Evolutionary conservation across 2,797 vertebrate species (phyloP).

Genomic region (Enteromius afrohamiltoni): DNA sequence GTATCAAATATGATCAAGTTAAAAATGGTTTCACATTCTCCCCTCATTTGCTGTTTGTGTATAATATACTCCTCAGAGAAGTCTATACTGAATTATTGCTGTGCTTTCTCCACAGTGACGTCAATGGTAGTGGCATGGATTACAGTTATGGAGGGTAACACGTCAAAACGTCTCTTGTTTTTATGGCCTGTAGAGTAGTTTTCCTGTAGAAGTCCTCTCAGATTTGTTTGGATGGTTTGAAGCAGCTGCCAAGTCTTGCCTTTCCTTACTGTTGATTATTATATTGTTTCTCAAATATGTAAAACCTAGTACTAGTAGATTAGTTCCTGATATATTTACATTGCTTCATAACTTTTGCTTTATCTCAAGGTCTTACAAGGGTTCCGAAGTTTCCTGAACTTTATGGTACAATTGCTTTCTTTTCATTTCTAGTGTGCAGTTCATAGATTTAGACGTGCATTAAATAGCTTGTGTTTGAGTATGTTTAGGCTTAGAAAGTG

Average conservation of each 20-base stretch:
- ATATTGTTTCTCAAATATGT: not conserved
- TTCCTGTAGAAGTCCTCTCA: slow-evolving; percentile 8
- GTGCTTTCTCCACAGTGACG: slow-evolving; percentile 69
- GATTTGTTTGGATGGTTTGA: slow-evolving; percentile 17
- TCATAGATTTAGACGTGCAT: slow-evolving; percentile 11
- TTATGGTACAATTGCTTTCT: slow-evolving; percentile 68
- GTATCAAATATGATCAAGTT: not conserved
- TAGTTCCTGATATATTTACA: slow-evolving; percentile 55
- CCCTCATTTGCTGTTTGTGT: not conserved
- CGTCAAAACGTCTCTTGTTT: slow-evolving; percentile 40
- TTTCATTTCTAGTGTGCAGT: not conserved
- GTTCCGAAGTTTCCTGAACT: slow-evolving; percentile 76
- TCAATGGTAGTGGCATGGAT: slow-evolving; percentile 80
- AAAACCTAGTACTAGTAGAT: not conserved
- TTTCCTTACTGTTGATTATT: not conserved
- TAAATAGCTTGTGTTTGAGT: slow-evolving; percentile 25
- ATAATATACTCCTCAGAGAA: not conserved
- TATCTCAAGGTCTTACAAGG: slow-evolving; percentile 73
- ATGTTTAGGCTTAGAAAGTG: not conserved
- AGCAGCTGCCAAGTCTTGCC: not conserved
- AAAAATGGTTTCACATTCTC: not conserved
- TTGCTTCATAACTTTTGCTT: slow-evolving; percentile 48
- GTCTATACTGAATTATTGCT: not conserved
- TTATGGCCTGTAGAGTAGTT: slow-evolving; percentile 19
- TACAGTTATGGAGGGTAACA: slow-evolving; percentile 81